Evolutionary conservation across 2,113 vertebrate species (phyloP).

Genomic region (Epinephelus cyanopodus): DNA sequence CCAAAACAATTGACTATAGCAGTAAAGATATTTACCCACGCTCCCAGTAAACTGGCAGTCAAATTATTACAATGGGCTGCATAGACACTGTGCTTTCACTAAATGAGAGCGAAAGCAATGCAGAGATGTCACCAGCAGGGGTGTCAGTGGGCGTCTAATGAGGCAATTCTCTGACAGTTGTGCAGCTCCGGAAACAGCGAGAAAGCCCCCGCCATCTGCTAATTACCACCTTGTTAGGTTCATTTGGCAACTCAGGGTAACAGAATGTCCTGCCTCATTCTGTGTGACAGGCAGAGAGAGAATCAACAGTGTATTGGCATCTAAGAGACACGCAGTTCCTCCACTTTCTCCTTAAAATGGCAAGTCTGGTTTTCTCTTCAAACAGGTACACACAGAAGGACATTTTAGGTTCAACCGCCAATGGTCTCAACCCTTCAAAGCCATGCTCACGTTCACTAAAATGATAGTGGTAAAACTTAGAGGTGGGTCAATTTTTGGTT

Average conservation of each 20-base stretch:
- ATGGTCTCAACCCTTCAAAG: neutral
- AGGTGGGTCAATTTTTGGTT: too few relatives aligned
- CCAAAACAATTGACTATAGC: constrained; percentile 18
- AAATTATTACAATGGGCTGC: constrained; percentile 50
- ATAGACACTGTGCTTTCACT: constrained; percentile 20
- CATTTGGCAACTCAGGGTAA: constrained; percentile 57
- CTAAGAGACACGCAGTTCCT: neutral
- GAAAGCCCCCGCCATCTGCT: constrained; percentile 59
- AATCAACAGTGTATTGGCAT: constrained; percentile 37
- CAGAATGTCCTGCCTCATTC: constrained; percentile 21
- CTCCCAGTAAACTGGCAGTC: constrained; percentile 29
- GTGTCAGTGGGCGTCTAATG: constrained; percentile 76
- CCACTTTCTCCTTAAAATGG: constrained; percentile 6
- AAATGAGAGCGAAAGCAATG: constrained; percentile 50
- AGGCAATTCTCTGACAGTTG: constrained; percentile 69
- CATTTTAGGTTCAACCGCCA: neutral
- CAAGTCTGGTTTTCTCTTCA: neutral
- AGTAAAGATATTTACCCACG: constrained; percentile 33
- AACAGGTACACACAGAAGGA: neutral
- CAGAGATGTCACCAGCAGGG: constrained; percentile 60
- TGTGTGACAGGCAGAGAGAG: constrained; percentile 36
- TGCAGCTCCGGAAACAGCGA: constrained; percentile 35
- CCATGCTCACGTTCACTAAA: neutral
- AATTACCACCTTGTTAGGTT: constrained; percentile 75
- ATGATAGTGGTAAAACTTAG: neutral